Evolutionary conservation across 1,140 invertebrate species (phyloP), one percentile per base, ranked within the genome.

Genomic region (Drosophila pectinifera): DNA sequence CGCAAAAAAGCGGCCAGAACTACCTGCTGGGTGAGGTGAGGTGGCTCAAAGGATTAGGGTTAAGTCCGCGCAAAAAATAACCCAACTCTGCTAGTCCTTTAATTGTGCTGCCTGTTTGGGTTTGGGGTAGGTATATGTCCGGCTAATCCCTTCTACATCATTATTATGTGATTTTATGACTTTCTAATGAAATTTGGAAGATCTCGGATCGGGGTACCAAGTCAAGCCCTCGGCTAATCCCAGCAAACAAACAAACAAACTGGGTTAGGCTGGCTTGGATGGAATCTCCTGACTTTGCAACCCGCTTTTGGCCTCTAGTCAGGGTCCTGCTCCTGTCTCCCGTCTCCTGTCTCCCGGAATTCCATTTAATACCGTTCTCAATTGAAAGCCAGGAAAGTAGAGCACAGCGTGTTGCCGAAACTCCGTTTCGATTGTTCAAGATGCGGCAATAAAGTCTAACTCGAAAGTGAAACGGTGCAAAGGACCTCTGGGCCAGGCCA

Each of bases 391-490:
- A 49, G 63, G 39, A 53, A 56, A 63, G 58, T 26, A 51, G 39
- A 54, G 42, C 82, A 61, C 84, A 89, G 84, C 83, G 48, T 84
- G 84, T 56, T 59, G 57, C 67, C 75, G 43, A 51, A 73, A 74
- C 67, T 45, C 31, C 22, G 22, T 16, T 43, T 22, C 58, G 85
- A 90, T 90, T 90, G 85, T 90, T 90, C 85, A 90, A 90, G 86
- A 90, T 90, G 86, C 86, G 68, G 86, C 86, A 90, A 90, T 90
- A 90, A 90, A 90, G 82, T 90, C 86, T 86, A 90, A 90, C 86
- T 90, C 85, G 76, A 56, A 69, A 68, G 49, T 70, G 48, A 55
- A 69, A 34, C 59, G 61, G 13, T 22, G 36, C 20, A 22, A 22
- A 22, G n/a, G n/a, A n/a, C n/a, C n/a, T n/a, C n/a, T n/a, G n/a